phyloP scores from a whole-genome alignment of 2,113 vertebrate genomes.

The Coturnix japonica region DNA sequence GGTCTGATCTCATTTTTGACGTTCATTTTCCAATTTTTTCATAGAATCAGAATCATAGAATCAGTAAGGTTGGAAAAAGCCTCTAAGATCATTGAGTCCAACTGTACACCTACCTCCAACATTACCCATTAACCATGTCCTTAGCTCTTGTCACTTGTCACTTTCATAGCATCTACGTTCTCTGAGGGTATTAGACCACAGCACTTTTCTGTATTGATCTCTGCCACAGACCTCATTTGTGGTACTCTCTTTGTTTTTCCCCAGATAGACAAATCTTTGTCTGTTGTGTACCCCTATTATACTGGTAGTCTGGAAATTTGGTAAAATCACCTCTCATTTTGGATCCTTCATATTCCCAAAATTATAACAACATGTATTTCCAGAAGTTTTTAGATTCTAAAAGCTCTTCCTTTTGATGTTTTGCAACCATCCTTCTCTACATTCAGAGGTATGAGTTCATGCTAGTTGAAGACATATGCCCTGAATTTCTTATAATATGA shows the following conservation, averaged over 20 bases:
- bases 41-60: too few relatives aligned
- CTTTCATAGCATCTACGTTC: background rate
- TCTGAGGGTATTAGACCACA: background rate
- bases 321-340: background rate
- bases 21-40: background rate
- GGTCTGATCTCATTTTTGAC: background rate
- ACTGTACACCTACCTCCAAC: too few relatives aligned
- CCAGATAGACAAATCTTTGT: background rate
- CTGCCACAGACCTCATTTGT: background rate
- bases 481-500: background rate
- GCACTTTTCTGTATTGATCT: background rate
- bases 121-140: too few relatives aligned
- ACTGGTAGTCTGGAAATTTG: background rate
- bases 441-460: background rate
- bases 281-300: rapidly evolving
- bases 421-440: background rate
- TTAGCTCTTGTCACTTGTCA: background rate
- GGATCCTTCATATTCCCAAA: background rate
- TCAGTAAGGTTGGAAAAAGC: too few relatives aligned
- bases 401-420: background rate
- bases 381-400: background rate
- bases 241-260: rapidly evolving
- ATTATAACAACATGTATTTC: background rate
- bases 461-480: background rate
- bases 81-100: too few relatives aligned